These are phyloP conservation scores for Caranx melampygus DNA, from an alignment of 2,113 vertebrate species.

Conservation along the genomic window DNA sequence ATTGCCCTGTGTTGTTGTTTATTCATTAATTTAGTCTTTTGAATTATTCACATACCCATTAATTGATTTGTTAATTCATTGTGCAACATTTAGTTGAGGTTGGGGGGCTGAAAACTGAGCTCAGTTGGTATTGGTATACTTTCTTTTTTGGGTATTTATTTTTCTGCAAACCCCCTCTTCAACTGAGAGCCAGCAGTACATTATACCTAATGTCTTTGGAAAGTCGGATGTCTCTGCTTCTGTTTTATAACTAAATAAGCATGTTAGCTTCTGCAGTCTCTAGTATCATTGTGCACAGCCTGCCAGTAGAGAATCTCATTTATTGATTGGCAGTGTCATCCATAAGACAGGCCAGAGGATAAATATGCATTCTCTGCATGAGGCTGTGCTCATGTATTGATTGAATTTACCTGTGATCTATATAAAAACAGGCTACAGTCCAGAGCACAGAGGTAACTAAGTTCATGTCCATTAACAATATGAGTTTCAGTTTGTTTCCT, in stretches of 20 bases:
- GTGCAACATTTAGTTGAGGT: constrained; percentile 4
- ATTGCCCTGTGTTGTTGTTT: background rate
- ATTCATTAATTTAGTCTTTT: constrained; percentile 34
- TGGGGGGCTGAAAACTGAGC: background rate
- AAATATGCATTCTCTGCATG: constrained; percentile 45
- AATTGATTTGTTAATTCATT: constrained; percentile 12
- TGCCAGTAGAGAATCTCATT: constrained; percentile 34
- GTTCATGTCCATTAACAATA: background rate
- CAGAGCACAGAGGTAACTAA: constrained; percentile 9
- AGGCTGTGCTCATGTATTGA: constrained; percentile 28
- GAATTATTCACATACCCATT: constrained; percentile 32
- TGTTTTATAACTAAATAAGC: background rate
- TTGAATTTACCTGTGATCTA: constrained; percentile 20
- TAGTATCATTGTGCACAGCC: background rate
- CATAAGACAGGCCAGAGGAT: background rate
- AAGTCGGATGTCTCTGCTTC: background rate
- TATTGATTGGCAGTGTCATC: constrained; percentile 39
- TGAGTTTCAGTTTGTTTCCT: background rate
- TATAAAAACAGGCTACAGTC: background rate
- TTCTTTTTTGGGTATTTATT: background rate
- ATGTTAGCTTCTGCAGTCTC: background rate
- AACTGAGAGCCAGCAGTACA: constrained; percentile 2
- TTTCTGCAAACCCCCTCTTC: background rate
- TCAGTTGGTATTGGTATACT: too few species aligned
- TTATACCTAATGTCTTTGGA: background rate